Base-by-base conservation (phyloP, 2,888 invertebrate genomes). In the Lasiommata megera region DNA sequence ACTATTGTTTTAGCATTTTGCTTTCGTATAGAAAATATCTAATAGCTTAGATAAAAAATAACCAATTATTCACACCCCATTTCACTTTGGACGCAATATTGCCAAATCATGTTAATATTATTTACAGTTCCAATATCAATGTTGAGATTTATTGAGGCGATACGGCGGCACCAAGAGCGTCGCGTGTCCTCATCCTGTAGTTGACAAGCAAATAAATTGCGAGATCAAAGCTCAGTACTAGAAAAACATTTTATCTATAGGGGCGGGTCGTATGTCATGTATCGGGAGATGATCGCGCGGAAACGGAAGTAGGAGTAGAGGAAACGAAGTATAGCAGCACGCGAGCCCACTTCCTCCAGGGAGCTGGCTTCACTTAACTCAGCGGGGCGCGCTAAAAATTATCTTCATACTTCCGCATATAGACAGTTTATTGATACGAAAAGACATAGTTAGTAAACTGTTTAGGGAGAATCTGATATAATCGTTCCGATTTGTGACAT, bases 151-250 rank as follows among this genome's bases (percentile, higher is more conserved):
- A 82, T 80, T 70, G 75, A 71, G 69, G 56, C 58, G 64, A 64
- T 66, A 61, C 56, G 56, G 54, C 63, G 54, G 58, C 59, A 51
- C 41, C 60, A 47, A 34, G 71, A 66, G 68, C 75, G 85, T 66
- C 88, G 81, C 88, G 88, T 86, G 88, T 71, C 86, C 74, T 79
- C 74, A 87, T 89, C 86, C 90, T 88, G 88, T 76, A 77, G 80
- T 84, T 88, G 89, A 89, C 88, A 89, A 82, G 76, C 79, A 83
- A 86, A 89, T 89, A 89, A 88, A 89, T 90, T 77, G 84, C 76
- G 64, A 79, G 80, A 84, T 87, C 83, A 84, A 82, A 84, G 82
- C 76, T 76, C 71, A 72, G 69, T 78, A 69, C 76, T 77, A 73
- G 81, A 79, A 83, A 84, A 85, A 84, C 82, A 82, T 79, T 71